Evolutionary conservation across 2,888 invertebrate genomes (phyloP).

Genomic region (Altica lythri): DNA sequence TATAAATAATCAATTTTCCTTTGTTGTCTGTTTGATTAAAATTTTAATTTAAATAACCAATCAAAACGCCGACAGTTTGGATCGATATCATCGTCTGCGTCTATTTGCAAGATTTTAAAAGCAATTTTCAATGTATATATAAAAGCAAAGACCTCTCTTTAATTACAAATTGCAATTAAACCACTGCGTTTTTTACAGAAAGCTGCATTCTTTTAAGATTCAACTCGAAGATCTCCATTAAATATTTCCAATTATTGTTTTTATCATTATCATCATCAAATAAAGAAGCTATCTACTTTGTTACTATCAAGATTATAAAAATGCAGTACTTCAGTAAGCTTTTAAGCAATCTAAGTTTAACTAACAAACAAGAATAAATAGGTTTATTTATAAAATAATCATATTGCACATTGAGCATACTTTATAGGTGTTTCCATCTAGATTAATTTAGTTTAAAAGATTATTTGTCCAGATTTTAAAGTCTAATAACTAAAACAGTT

Average conservation of each 20-base stretch:
- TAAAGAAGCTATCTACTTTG: constrained; percentile 5
- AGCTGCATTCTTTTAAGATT: constrained; percentile 18
- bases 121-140: constrained; percentile 12
- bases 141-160: constrained; percentile 6
- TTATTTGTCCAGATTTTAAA: too few relatives aligned
- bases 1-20: too few relatives aligned
- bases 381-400: too few relatives aligned
- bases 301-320: background rate
- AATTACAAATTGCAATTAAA: constrained; percentile 23
- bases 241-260: constrained; percentile 22
- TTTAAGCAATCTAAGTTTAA: background rate
- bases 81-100: constrained; percentile 9
- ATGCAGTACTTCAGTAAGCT: too few relatives aligned
- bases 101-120: constrained; percentile 11
- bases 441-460: too few relatives aligned
- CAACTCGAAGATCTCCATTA: constrained; percentile 6
- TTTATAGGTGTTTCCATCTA: too few relatives aligned
- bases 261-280: constrained; percentile 15
- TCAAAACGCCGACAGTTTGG: constrained; percentile 1
- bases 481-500: too few relatives aligned
- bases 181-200: constrained; percentile 8
- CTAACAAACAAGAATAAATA: too few relatives aligned
- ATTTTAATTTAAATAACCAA: constrained; percentile 11
- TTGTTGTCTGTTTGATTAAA: too few relatives aligned
- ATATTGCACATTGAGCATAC: too few relatives aligned